Conservation (phyloP, 2,888 invertebrate genomes). For the Drosophila melanosoma region DNA sequence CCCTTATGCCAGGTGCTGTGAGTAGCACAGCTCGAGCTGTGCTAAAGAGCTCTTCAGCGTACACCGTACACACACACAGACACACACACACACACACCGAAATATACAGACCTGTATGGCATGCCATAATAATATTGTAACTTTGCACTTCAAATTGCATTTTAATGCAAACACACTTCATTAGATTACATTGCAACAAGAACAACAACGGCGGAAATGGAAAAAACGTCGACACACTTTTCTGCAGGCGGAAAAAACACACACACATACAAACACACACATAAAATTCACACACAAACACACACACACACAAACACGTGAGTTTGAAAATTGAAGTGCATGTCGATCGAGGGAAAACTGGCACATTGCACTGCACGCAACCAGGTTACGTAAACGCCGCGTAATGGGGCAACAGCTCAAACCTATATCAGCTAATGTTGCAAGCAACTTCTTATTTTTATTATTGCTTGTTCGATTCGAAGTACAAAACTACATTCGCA, state of each 20-base stretch:
- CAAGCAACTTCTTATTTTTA: constrained; percentile 4
- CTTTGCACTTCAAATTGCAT: constrained; percentile 80
- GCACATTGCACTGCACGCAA: constrained; percentile 64
- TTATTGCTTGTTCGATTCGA: not conserved
- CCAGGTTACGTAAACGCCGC: constrained; percentile 68
- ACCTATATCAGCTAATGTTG: constrained; percentile 69
- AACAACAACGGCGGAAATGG: constrained; percentile 61
- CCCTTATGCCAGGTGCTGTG: constrained; percentile 44
- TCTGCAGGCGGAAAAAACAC: constrained; percentile 56
- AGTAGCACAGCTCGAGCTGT: constrained; percentile 31
- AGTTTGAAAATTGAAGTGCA: constrained; percentile 74
- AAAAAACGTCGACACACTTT: constrained; percentile 74
- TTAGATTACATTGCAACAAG: constrained; percentile 70
- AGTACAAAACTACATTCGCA: not conserved
- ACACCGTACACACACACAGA: constrained; percentile 6
- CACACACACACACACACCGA: constrained; percentile 13
- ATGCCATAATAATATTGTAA: constrained; percentile 77
- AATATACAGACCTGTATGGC: constrained; percentile 29
- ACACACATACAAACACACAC: constrained; percentile 29
- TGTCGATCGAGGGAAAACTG: constrained; percentile 68
- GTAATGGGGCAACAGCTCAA: constrained; percentile 34
- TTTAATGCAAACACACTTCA: constrained; percentile 80
- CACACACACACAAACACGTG: constrained; percentile 30
- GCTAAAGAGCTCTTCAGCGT: constrained; percentile 58
- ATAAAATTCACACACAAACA: constrained; percentile 13